Base-by-base conservation (phyloP, 2,113 vertebrate species). In the Bagarius yarrelli region DNA sequence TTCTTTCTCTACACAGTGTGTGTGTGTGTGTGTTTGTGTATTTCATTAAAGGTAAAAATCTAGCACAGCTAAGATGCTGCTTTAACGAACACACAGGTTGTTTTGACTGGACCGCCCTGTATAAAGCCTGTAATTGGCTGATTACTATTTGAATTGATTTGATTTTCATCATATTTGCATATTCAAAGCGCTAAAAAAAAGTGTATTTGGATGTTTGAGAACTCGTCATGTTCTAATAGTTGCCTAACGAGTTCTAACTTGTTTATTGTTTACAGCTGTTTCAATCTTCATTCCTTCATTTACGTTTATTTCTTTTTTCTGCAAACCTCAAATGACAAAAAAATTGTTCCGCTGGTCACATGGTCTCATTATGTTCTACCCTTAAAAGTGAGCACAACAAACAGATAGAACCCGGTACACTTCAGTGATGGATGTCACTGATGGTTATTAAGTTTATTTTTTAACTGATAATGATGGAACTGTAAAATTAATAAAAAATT, bases 41-140 rank as follows among this genome's bases (percentile, higher is more conserved):
- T 71, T 52, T 71, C 52, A 47, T 30, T 25, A 8, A 30, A 52
- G 69, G 21, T 52, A 3, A 18, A 3, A 55, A 73, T 55, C 50
- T 16, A 13, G 16, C 2, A 4, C n/a, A 50, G 91, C 91, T 91
- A 87, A 91, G 89, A 89, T 83, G 88, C 57, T 71, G 71, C 82
- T 88, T 91, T 90, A 92, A 92, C 93, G 91, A 93, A 90, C 87
- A 88, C 81, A 81, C 85, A 87, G 86, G 89, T 93, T 92, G 89
- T 91, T 91, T 90, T 90, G 78, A 79, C 85, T 83, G 87, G 89
- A 91, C 91, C 87, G 88, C 84, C 74, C 76, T 83, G 75, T 50
- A 76, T 82, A 89, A 88, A 91, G 70, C 4, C 70, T 53, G 27
- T 72, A 72, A 53, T 72, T 72, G 25, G 47, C 70, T 34, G 70